Percentiles rank a stretch among this genome's conserved stretches.
Evolutionary conservation across 1,140 invertebrate species (phyloP).

Genomic region (Halyomorpha halys): DNA sequence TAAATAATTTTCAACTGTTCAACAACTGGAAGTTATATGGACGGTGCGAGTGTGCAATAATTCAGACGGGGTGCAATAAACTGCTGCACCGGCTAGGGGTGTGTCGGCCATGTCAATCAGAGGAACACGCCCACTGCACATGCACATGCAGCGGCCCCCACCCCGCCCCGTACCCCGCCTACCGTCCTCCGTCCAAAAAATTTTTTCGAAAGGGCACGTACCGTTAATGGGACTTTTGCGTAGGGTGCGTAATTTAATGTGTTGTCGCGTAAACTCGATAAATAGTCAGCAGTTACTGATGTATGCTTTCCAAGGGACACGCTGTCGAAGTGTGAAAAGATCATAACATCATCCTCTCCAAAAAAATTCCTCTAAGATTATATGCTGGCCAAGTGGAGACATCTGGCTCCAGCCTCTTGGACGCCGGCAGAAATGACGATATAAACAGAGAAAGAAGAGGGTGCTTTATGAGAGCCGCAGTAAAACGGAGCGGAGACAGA

Average conservation of each 20-base stretch:
- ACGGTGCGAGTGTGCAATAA: slow-evolving; percentile 22
- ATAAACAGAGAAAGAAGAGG: no score
- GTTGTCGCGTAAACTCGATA: no score
- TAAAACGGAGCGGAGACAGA: background rate
- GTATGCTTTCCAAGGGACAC: no score
- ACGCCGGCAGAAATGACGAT: background rate
- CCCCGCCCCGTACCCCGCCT: background rate
- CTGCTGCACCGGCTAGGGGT: slow-evolving; percentile 7
- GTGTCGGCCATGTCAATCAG: slow-evolving; percentile 1
- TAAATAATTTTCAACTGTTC: slow-evolving; percentile 23
- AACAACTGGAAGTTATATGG: background rate
- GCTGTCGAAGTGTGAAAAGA: background rate
- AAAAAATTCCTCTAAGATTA: no score
- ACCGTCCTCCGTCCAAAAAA: background rate
- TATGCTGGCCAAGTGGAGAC: no score
- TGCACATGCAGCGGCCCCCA: slow-evolving; percentile 20
- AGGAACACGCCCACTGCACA: slow-evolving; percentile 24
- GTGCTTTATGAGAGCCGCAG: slow-evolving; percentile 6
- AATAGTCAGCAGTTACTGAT: no score
- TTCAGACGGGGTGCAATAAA: slow-evolving; percentile 13
- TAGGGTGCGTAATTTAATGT: background rate
- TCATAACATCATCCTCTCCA: background rate
- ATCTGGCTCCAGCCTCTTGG: no score
- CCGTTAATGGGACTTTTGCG: slow-evolving; percentile 5
- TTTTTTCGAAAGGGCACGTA: background rate